Evolutionary conservation across 2,797 vertebrate species (phyloP).

Genomic region (Sarcophilus harrisii): DNA sequence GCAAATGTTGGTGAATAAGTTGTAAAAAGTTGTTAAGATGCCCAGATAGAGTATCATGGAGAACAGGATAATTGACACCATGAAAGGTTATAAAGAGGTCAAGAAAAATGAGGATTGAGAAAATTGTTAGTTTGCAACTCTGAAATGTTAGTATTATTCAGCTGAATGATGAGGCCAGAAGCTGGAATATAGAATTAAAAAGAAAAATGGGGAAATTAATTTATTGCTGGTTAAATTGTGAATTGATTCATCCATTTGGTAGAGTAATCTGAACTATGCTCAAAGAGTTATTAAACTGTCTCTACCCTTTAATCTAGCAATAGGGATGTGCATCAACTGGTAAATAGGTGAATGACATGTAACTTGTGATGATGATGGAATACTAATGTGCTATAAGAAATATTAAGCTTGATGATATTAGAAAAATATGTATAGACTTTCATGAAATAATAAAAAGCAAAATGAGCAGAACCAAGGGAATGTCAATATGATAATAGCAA

Average conservation of each 20-base stretch:
- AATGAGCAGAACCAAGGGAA: not conserved
- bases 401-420: not conserved
- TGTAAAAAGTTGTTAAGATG: not conserved
- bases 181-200: not conserved
- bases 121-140: not conserved
- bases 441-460: not conserved
- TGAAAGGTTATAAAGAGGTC: not conserved
- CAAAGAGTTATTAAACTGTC: not conserved
- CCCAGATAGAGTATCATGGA: not conserved
- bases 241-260: not conserved
- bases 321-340: not conserved
- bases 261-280: not conserved
- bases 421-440: not conserved
- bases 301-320: not conserved
- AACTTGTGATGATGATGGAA: not conserved
- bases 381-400: not conserved
- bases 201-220: not conserved
- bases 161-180: not conserved
- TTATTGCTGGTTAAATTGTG: not conserved
- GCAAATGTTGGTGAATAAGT: not conserved
- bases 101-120: not conserved
- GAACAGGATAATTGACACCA: not conserved
- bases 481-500: not conserved
- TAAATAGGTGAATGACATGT: not conserved
- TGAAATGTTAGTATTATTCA: not conserved